These are phyloP conservation scores for Fopius arisanus DNA, from an alignment of 1,140 invertebrate genomes.

Conservation along the genomic window DNA sequence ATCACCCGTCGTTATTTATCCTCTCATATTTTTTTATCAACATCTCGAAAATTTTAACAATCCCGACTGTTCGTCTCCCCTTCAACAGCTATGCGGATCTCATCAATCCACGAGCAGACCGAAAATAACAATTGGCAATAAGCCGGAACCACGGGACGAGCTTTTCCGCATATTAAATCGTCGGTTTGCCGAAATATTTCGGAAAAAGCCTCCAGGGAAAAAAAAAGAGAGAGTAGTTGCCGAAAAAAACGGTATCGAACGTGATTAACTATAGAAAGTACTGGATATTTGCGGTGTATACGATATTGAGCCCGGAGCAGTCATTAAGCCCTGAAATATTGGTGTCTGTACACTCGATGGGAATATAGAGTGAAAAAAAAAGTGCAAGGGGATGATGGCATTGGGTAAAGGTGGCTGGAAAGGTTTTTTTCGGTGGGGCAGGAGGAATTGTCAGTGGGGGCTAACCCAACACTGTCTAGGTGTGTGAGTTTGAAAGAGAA, in stretches of 20 bases:
- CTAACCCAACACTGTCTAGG: constrained; percentile 43
- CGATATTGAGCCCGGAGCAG: constrained; percentile 48
- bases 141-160: constrained; percentile 47
- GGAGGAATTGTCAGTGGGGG: constrained; percentile 50
- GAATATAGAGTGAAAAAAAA: not conserved
- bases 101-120: constrained; percentile 39
- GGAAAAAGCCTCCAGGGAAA: constrained; percentile 20
- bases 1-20: not conserved
- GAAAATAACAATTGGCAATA: constrained; percentile 57
- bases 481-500: constrained; percentile 29
- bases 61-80: not conserved
- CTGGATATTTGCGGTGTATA: constrained; percentile 23
- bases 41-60: not conserved
- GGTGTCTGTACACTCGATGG: not conserved
- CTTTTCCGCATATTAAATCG: constrained; percentile 55
- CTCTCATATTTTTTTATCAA: not conserved
- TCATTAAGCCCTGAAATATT: constrained; percentile 47
- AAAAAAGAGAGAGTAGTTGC: constrained; percentile 10
- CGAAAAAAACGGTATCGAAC: constrained; percentile 29
- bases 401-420: not conserved
- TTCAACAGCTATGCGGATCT: not conserved
- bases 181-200: constrained; percentile 45
- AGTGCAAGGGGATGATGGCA: constrained; percentile 25
- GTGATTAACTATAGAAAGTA: constrained; percentile 15
- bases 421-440: no score